Evolutionary conservation across 2,797 vertebrate species (phyloP).

Genomic region (Furcifer pardalis): DNA sequence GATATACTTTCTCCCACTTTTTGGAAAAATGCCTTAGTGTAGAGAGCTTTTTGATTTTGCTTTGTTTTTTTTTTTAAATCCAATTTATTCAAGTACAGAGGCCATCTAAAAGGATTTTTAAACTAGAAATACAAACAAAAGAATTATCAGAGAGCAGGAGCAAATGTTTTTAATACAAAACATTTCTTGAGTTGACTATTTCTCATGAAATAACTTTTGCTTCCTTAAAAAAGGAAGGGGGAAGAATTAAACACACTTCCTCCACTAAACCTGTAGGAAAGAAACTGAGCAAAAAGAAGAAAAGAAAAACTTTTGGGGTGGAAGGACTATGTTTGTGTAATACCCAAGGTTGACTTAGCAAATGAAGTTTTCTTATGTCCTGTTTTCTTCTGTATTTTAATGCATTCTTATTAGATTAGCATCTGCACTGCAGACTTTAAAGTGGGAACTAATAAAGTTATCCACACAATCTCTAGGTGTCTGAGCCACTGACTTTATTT

Average conservation of each 20-base stretch:
- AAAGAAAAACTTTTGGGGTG: not conserved
- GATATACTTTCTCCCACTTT: not conserved
- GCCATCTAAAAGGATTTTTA: constrained; percentile 16
- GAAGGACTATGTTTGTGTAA: constrained; percentile 27
- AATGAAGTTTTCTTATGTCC: constrained; percentile 59
- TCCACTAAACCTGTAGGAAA: constrained; percentile 17
- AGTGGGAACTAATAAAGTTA: constrained; percentile 72
- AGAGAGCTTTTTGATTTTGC: not conserved
- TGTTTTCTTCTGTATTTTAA: constrained; percentile 69
- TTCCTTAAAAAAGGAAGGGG: constrained; percentile 44
- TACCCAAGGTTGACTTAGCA: constrained; percentile 48
- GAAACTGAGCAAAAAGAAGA: not conserved
- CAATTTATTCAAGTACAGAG: constrained; percentile 32
- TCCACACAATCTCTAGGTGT: constrained; percentile 56
- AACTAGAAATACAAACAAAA: constrained; percentile 25
- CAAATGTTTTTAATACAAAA: constrained; percentile 39
- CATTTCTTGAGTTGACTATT: constrained; percentile 9
- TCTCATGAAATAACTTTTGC: constrained; percentile 45
- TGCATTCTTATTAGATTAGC: constrained; percentile 72
- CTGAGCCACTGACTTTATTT: constrained; percentile 64
- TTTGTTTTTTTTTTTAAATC: constrained; percentile 5
- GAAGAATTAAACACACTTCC: constrained; percentile 14
- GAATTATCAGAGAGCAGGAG: constrained; percentile 24
- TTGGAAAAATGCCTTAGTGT: constrained; percentile 22
- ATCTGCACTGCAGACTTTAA: constrained; percentile 62